Percentiles rank a stretch among this genome's conserved stretches.
Evolutionary conservation across 2,797 vertebrate species (phyloP).

Genomic region (Megaceryle alcyon): DNA sequence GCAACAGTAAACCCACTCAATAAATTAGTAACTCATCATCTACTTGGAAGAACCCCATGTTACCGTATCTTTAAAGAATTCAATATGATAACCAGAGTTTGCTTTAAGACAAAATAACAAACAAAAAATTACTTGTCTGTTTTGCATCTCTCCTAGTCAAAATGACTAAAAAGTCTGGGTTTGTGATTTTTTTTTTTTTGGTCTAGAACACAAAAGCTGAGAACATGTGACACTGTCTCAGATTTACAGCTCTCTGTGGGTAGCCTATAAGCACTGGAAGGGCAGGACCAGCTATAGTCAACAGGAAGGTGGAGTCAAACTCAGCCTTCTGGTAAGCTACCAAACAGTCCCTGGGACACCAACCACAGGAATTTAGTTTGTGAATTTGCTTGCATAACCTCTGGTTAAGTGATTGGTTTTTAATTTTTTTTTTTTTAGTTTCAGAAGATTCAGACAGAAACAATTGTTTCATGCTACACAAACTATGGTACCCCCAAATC

Average conservation of each 20-base stretch:
- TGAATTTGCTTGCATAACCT: background rate
- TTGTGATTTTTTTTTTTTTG: background rate
- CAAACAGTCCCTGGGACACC: background rate
- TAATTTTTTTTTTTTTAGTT: background rate
- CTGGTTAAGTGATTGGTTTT: background rate
- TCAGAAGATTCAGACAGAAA: background rate
- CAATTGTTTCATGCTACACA: background rate
- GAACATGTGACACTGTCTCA: background rate
- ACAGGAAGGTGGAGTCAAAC: background rate
- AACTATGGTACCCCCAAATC: background rate
- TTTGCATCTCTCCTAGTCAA: background rate
- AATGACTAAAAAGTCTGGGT: background rate
- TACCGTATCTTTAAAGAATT: background rate
- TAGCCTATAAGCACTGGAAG: background rate
- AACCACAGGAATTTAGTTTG: background rate
- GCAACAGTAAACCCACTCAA: background rate
- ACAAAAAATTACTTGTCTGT: background rate
- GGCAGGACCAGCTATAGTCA: background rate
- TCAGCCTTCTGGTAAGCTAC: background rate
- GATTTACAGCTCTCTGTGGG: background rate
- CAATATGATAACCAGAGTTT: background rate
- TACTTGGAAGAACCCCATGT: background rate
- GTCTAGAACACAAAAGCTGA: background rate
- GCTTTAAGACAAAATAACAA: background rate
- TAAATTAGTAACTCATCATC: background rate